Conservation (phyloP, 2,797 vertebrate genomes). For the Telmatherina bonti region DNA sequence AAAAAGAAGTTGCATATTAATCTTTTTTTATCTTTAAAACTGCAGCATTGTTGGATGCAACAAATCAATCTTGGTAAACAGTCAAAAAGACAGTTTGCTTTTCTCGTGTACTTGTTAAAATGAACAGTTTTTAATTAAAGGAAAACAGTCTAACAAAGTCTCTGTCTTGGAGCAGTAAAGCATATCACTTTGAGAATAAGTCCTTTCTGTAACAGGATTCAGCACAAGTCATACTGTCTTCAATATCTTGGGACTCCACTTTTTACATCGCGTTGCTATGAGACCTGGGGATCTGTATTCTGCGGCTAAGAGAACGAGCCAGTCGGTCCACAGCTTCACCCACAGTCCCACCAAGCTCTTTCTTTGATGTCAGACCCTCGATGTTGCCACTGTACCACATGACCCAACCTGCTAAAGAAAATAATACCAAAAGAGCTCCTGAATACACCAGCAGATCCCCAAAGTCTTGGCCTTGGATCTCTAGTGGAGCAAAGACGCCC, state of each 20-base stretch:
- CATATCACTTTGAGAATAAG: neutral
- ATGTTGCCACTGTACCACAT: constrained; percentile 96
- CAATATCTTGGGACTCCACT: neutral
- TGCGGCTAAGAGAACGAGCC: constrained; percentile 86
- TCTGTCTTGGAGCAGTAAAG: constrained; percentile 24
- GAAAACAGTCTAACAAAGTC: neutral
- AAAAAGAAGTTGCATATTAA: neutral
- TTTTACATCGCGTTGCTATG: constrained; percentile 69
- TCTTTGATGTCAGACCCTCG: constrained; percentile 85
- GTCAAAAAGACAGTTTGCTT: neutral
- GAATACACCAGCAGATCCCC: constrained; percentile 91
- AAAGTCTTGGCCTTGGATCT: constrained; percentile 87
- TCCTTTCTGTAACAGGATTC: neutral
- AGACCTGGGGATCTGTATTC: constrained; percentile 68
- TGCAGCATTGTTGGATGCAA: neutral
- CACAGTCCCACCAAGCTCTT: constrained; percentile 77
- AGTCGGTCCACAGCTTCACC: constrained; percentile 85
- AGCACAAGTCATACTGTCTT: neutral
- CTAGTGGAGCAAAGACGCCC: constrained; percentile 88
- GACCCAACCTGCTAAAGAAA: constrained; percentile 91
- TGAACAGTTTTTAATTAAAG: neutral
- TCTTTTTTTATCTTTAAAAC: constrained; percentile 13
- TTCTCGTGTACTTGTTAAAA: neutral
- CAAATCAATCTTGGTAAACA: neutral
- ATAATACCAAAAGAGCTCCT: constrained; percentile 86